phyloP scores from a whole-genome alignment of 1,140 invertebrate genomes.

The Drosophila bocki region DNA sequence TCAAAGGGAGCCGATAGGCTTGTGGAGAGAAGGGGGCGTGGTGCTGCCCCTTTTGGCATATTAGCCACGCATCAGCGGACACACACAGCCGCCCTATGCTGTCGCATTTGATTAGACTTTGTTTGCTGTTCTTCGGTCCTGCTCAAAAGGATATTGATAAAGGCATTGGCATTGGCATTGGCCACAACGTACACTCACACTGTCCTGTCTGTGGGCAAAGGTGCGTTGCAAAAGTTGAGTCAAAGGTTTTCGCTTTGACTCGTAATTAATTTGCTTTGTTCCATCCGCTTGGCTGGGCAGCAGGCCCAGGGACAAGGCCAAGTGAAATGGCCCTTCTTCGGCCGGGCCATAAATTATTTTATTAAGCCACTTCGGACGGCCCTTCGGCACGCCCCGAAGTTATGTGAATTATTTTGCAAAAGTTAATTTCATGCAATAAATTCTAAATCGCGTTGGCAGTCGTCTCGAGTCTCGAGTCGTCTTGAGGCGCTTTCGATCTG shows the following conservation, averaged over 20 bases:
- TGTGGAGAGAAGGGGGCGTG: constrained; percentile 47
- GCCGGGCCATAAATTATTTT: constrained; percentile 78
- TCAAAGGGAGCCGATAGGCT: constrained; percentile 32
- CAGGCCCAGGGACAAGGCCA: constrained; percentile 21
- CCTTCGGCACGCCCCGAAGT: constrained; percentile 70
- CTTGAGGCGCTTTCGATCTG: constrained; percentile 34
- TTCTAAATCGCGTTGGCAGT: constrained; percentile 77
- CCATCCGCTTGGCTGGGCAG: constrained; percentile 65
- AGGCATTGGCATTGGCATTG: constrained; percentile 59
- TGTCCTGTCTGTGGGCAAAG: constrained; percentile 43
- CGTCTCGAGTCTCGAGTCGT: constrained; percentile 12
- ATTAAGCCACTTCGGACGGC: constrained; percentile 77
- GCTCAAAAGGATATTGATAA: constrained; percentile 80
- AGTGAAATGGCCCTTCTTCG: constrained; percentile 69
- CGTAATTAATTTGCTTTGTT: constrained; percentile 85
- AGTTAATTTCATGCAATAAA: constrained; percentile 83
- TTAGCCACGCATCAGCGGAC: constrained; percentile 73
- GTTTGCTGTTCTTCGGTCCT: constrained; percentile 35
- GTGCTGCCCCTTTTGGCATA: constrained; percentile 58
- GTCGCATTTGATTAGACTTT: constrained; percentile 79
- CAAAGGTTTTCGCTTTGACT: constrained; percentile 79
- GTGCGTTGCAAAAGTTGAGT: constrained; percentile 64
- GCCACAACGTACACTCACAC: neutral
- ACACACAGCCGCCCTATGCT: constrained; percentile 41
- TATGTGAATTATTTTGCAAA: constrained; percentile 83